A percentile compares a stretch with the other conserved stretches of the same genome.
These are phyloP conservation scores for Anthopleura sola DNA, from an alignment of 64 coral and sea anemone genomes.

Conservation along the genomic window DNA sequence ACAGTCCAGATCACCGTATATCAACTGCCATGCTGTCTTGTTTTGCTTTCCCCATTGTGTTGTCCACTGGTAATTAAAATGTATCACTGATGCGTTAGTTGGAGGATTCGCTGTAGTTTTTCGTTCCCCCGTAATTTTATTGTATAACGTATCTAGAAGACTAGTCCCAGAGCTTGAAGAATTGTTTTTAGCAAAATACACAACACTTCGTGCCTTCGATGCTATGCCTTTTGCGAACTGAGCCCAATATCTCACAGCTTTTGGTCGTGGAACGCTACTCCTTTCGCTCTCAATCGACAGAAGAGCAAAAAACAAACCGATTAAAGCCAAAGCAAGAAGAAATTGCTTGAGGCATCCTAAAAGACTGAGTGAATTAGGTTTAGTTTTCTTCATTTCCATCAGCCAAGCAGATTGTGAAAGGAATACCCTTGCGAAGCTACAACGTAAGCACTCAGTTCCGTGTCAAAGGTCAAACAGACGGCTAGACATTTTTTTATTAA, in stretches of 20 bases:
- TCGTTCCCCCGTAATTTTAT: background rate
- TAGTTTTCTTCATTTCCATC: background rate
- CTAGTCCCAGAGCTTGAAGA: background rate
- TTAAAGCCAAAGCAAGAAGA: background rate
- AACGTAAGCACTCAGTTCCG: too few relatives aligned
- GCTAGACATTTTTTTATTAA: too few relatives aligned
- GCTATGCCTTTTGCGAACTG: background rate
- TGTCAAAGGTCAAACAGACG: too few relatives aligned
- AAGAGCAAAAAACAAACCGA: background rate
- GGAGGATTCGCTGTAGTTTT: background rate
- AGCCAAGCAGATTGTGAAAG: background rate
- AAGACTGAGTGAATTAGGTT: background rate
- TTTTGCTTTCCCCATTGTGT: constrained; percentile 20
- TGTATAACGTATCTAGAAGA: background rate
- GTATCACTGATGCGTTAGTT: background rate
- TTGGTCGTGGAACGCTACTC: background rate
- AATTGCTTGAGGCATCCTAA: background rate
- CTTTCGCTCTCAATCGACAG: background rate
- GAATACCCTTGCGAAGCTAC: too few relatives aligned
- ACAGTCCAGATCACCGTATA: constrained; percentile 54
- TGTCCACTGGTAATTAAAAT: constrained; percentile 3
- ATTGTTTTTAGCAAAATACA: background rate
- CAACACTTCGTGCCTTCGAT: background rate
- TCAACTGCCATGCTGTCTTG: background rate
- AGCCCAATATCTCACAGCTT: background rate